Base-by-base conservation (phyloP, 2,113 vertebrate genomes). In the Eclectus roratus region DNA sequence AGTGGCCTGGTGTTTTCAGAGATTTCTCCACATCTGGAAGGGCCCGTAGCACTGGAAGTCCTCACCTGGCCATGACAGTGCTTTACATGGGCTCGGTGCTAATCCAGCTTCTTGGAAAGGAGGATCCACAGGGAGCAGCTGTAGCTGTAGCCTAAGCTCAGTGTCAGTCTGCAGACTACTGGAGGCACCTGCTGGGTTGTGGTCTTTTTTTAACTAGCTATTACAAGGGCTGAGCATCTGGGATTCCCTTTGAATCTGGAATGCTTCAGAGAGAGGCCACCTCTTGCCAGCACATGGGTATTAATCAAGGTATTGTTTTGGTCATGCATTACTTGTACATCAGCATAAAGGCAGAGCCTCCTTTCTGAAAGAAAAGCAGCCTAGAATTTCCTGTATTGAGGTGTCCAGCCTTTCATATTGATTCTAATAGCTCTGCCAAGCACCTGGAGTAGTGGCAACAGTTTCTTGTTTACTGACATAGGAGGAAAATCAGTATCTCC, bases 401-500 rank as follows among this genome's bases (percentile, higher is more conserved):
- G 13, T 60, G 47, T 66, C n/a, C 71, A 63, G 43, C 55, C 19
- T 91, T 50, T 46, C 46, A 31, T 15, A 80, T n/a, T 76, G 87
- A 86, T 77, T 85, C 50, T 63, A 55, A 80, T 25, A 69, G 53
- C 74, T 65, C 81, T 73, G 55, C 84, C 68, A 44, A 56, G 69
- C 41, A 80, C 63, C 25, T 77, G 39, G 33, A 60, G 35, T 19
- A 58, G 43, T 53, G 33, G 73, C 88, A 87, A 63, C 35, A 82
- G 50, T 43, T 94, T 31, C 68, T 80, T 78, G 71, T 85, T 93
- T 83, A 89, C 79, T 80, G 49, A 85, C 27, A n/a, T 1, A 33
- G 44, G 60, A 79, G 85, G 85, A 80, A 87, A 94, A 81, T 69
- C 89, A 63, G 71, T 78, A 68, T 77, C 20, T 5, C 55, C 53